Conservation (phyloP, 1,140 invertebrate genomes). For the Eulimnadia texana region DNA sequence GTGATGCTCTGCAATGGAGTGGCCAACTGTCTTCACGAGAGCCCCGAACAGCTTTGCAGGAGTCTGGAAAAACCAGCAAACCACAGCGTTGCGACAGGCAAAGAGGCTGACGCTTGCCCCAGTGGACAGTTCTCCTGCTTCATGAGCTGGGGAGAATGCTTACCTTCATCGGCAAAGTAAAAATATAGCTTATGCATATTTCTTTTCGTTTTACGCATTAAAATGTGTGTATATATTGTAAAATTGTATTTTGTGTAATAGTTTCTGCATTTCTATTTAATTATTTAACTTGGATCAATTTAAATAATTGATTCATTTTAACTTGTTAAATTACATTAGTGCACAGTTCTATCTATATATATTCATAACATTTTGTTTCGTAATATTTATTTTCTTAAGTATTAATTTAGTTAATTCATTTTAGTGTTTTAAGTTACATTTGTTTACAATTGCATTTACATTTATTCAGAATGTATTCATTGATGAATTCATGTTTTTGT, state of each 20-base stretch:
- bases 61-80: background rate
- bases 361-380: no score
- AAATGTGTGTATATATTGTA: no score
- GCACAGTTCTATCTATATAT: no score
- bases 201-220: no score
- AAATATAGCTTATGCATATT: background rate
- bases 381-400: background rate
- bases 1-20: constrained; percentile 3
- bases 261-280: no score
- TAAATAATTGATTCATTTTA: no score
- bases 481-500: background rate
- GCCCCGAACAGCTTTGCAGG: background rate
- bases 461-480: background rate
- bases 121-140: background rate
- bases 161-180: background rate
- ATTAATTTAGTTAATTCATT: background rate
- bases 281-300: no score
- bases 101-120: background rate
- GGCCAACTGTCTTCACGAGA: background rate
- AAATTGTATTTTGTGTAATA: no score
- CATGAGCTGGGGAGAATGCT: constrained; percentile 1
- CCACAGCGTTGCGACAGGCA: background rate
- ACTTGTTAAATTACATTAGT: no score
- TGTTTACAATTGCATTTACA: background rate
- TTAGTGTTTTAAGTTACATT: background rate